A percentile compares a stretch with the other conserved stretches of the same genome.
Evolutionary conservation across 1,140 invertebrate genomes (phyloP).

Genomic region (Pollicipes pollicipes): DNA sequence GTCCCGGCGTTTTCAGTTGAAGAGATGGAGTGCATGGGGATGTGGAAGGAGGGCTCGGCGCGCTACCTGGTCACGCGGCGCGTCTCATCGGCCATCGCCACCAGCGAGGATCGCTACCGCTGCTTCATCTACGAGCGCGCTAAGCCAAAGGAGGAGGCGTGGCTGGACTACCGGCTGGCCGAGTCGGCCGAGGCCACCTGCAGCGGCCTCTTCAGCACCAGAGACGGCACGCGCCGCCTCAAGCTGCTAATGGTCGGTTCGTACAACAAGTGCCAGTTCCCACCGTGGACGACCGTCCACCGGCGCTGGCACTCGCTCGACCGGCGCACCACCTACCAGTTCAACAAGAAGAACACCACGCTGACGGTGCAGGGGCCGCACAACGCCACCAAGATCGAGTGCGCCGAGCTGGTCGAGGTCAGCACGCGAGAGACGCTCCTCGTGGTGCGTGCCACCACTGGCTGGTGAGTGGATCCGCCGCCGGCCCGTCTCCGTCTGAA

Average conservation of each 20-base stretch:
- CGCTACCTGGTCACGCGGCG: conserved; percentile 46
- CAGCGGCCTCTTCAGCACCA: conserved; percentile 22
- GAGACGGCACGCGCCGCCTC: conserved; percentile 21
- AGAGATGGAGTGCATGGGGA: conserved; percentile 63
- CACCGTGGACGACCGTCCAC: conserved; percentile 50
- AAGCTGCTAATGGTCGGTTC: conserved; percentile 11
- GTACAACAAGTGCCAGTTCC: conserved; percentile 42
- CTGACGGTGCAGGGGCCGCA: conserved; percentile 22
- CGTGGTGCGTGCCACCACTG: not conserved
- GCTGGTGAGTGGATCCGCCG: not conserved
- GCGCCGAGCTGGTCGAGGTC: not conserved
- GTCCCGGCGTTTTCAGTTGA: conserved; percentile 40
- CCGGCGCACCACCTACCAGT: conserved; percentile 48
- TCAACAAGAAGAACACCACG: conserved; percentile 51
- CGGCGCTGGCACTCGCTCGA: conserved; percentile 62
- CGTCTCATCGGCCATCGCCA: not conserved
- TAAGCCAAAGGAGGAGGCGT: conserved; percentile 22
- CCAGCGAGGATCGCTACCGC: conserved; percentile 70
- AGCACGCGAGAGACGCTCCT: not conserved
- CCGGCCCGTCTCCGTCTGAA: too few species aligned
- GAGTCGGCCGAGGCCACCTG: conserved; percentile 26
- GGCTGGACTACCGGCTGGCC: conserved; percentile 20
- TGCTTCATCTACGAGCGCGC: conserved; percentile 68
- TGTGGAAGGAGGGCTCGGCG: conserved; percentile 75
- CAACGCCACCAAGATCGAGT: not conserved